phyloP scores from a whole-genome alignment of 2,888 invertebrate genomes.

The Furcula furcula region DNA sequence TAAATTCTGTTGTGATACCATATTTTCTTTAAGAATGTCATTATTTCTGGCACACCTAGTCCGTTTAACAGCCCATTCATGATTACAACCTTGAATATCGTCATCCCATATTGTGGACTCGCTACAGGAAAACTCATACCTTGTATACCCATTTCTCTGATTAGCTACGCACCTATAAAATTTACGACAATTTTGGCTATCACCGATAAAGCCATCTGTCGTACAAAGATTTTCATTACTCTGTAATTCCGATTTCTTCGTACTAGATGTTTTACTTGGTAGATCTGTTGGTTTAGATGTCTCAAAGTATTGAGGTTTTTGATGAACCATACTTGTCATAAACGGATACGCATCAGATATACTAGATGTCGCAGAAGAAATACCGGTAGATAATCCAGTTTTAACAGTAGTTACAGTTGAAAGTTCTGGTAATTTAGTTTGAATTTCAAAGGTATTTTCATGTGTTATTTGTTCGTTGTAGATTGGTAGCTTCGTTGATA shows the following conservation, averaged over 20 bases:
- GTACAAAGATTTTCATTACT: conserved; percentile 64
- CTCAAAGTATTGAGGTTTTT: not conserved
- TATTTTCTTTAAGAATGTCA: conserved; percentile 3
- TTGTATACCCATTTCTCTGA: conserved; percentile 82
- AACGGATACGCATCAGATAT: not conserved
- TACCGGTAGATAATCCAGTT: not conserved
- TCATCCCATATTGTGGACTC: conserved; percentile 91
- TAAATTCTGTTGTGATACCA: not conserved
- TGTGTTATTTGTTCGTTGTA: conserved; percentile 18
- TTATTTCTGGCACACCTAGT: conserved; percentile 54
- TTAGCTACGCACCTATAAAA: conserved; percentile 90
- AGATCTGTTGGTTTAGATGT: conserved; percentile 15
- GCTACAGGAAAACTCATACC: conserved; percentile 88
- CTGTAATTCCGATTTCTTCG: conserved; percentile 11
- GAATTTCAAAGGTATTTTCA: conserved; percentile 9
- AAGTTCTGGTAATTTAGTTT: not conserved
- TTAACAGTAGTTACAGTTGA: not conserved
- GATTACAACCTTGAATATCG: conserved; percentile 86
- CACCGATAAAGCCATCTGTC: conserved; percentile 88
- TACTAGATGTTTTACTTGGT: conserved; percentile 7
- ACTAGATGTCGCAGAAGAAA: not conserved
- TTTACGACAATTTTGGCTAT: conserved; percentile 86
- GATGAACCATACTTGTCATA: not conserved
- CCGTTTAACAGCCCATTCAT: conserved; percentile 83
- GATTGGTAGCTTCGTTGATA: conserved; percentile 40